A percentile compares a stretch with the other conserved stretches of the same genome.
Evolutionary conservation across 2,888 invertebrate genomes (phyloP).

Genomic region (Endotricha flammealis): DNA sequence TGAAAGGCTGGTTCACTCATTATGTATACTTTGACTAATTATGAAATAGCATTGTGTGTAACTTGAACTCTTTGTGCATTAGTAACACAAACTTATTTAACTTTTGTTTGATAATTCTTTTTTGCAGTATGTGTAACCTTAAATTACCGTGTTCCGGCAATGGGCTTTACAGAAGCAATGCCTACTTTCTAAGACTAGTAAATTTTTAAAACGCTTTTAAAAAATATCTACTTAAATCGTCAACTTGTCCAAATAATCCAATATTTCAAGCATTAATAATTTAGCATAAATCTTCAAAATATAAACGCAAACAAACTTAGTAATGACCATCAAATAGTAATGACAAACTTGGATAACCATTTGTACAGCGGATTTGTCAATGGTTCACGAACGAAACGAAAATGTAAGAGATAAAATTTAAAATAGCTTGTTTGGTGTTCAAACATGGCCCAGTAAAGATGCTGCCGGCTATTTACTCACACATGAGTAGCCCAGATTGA

Average conservation of each 20-base stretch:
- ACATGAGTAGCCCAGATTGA: slow-evolving; percentile 34
- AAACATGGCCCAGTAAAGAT: slow-evolving; percentile 17
- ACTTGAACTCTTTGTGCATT: background rate
- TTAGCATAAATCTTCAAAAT: slow-evolving; percentile 17
- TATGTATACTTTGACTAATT: slow-evolving; percentile 9
- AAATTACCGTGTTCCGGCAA: background rate
- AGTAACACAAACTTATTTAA: background rate
- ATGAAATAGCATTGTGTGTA: slow-evolving; percentile 4
- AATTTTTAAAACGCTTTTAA: too few species aligned
- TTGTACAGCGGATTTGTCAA: slow-evolving; percentile 20
- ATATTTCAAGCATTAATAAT: slow-evolving; percentile 5
- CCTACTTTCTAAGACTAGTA: too few species aligned
- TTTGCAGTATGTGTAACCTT: background rate
- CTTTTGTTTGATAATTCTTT: background rate
- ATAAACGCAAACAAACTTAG: slow-evolving; percentile 14
- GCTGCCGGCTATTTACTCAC: slow-evolving; percentile 29
- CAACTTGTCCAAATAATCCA: slow-evolving; percentile 11
- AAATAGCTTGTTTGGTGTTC: background rate
- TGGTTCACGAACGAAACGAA: slow-evolving; percentile 11
- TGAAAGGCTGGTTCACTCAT: slow-evolving; percentile 6
- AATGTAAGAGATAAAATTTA: slow-evolving; percentile 4
- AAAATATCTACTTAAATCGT: too few species aligned
- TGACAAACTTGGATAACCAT: slow-evolving; percentile 13
- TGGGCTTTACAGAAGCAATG: background rate
- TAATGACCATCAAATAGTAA: slow-evolving; percentile 15